Percentiles rank a stretch among this genome's conserved stretches.
Evolutionary conservation across 2,888 invertebrate species (phyloP).

Genomic region (Pachliopta kotzebuea): DNA sequence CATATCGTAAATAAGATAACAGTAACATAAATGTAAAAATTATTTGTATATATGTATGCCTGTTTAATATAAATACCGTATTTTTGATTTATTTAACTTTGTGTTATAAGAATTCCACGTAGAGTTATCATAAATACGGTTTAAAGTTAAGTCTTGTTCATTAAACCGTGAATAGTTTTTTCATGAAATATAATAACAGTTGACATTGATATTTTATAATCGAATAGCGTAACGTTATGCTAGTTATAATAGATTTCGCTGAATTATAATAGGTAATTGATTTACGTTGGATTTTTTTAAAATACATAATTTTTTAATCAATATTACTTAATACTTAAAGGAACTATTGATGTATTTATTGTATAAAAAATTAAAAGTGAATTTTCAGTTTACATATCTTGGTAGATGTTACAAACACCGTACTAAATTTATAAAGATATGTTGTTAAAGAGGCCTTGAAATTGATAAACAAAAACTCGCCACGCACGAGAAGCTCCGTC

Average conservation of each 20-base stretch:
- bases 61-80: too few relatives aligned
- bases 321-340: not conserved
- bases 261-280: not conserved
- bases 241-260: not conserved
- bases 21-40: too few relatives aligned
- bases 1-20: conserved; percentile 3
- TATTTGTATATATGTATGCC: too few relatives aligned
- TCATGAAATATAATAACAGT: not conserved
- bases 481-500: conserved; percentile 18
- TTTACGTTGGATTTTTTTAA: not conserved
- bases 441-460: conserved; percentile 16
- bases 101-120: not conserved
- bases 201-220: not conserved
- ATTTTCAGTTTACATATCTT: not conserved
- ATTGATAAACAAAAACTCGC: conserved; percentile 14
- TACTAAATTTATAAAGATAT: conserved; percentile 6
- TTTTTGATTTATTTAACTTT: too few relatives aligned
- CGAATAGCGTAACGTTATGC: not conserved
- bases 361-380: not conserved
- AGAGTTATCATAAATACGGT: not conserved
- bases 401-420: not conserved
- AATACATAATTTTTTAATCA: not conserved
- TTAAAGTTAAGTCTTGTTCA: not conserved
- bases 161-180: not conserved
- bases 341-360: not conserved